These are phyloP conservation scores for Diprion similis DNA, from an alignment of 1,140 invertebrate genomes.

Conservation along the genomic window DNA sequence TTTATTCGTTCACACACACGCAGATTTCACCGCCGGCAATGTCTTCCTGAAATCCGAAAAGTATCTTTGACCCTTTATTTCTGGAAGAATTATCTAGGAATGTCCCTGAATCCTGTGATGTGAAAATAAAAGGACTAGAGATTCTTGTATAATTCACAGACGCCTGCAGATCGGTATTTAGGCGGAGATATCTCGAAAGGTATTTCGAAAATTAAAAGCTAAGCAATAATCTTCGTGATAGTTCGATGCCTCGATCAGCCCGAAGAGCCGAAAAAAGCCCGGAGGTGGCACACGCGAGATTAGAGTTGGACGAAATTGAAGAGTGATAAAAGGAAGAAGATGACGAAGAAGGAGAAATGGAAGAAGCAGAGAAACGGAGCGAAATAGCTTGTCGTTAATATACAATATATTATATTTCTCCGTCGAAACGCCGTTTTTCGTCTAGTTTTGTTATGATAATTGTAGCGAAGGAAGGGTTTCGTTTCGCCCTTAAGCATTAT, in stretches of 20 bases:
- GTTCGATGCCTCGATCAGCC: not conserved
- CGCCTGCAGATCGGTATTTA: not conserved
- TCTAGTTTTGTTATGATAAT: slow-evolving; percentile 1
- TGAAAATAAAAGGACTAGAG: too few species aligned
- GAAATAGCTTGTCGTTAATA: not conserved
- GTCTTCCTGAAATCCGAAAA: too few species aligned
- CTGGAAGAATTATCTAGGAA: too few species aligned
- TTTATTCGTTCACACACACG: too few species aligned
- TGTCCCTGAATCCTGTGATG: too few species aligned
- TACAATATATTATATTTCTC: not conserved
- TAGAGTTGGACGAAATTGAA: not conserved
- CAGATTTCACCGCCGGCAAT: too few species aligned
- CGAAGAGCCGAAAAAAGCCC: not conserved
- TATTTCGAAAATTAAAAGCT: not conserved
- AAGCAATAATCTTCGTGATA: not conserved
- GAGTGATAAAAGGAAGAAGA: not conserved
- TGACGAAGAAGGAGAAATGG: not conserved
- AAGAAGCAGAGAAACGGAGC: not conserved
- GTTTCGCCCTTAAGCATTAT: too few species aligned
- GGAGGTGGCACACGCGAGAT: not conserved
- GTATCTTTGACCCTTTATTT: too few species aligned
- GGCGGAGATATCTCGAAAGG: not conserved
- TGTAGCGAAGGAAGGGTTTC: not conserved
- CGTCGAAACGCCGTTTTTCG: not conserved
- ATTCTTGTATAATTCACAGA: too few species aligned